These are phyloP conservation scores for Phylloscopus trochilus DNA, from an alignment of 2,113 vertebrate genomes.

Conservation along the genomic window DNA sequence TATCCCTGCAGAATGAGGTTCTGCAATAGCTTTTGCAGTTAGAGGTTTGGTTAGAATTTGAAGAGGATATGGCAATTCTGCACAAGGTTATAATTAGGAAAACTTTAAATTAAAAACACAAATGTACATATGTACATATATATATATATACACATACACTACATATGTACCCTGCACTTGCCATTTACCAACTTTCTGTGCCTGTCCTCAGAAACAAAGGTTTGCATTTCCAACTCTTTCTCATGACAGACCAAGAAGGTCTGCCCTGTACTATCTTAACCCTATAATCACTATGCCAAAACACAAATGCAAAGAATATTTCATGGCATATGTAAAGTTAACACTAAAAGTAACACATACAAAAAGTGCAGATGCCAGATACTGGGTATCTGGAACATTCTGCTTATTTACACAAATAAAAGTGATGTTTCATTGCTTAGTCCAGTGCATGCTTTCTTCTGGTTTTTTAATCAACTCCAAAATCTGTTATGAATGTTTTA, in stretches of 20 bases:
- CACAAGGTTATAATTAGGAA: not conserved
- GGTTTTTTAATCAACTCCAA: not conserved
- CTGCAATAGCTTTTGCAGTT: not conserved
- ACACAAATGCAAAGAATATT: not conserved
- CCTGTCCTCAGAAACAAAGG: not conserved
- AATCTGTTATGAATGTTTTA: not conserved
- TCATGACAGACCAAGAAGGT: not conserved
- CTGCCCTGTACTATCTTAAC: not conserved
- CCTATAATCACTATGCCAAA: not conserved
- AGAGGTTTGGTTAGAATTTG: not conserved
- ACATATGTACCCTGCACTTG: not conserved
- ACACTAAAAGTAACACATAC: not conserved
- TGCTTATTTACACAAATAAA: not conserved
- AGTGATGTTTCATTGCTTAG: not conserved
- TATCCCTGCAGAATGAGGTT: not conserved
- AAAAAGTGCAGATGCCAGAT: not conserved
- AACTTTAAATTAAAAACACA: not conserved
- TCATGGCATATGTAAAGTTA: not conserved
- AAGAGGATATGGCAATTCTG: not conserved
- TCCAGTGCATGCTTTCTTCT: not conserved
- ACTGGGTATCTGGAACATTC: not conserved
- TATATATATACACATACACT: fast-evolving
- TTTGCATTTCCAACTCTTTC: not conserved
- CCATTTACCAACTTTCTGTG: not conserved
- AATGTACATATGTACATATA: not conserved